phyloP scores from a whole-genome alignment of 2,888 invertebrate genomes.

The Polydrusus pterygomalis region DNA sequence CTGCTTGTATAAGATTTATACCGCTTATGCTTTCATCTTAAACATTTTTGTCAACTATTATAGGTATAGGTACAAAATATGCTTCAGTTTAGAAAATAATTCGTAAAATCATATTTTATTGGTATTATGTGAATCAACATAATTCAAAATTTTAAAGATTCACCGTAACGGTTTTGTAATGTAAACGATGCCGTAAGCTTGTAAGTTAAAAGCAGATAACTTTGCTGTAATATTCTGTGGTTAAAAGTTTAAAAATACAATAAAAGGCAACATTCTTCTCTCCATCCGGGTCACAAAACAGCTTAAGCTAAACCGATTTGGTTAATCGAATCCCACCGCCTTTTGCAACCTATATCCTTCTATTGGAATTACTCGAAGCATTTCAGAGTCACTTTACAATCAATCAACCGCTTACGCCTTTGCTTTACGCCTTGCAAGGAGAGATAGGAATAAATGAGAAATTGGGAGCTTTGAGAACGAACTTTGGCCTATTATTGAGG shows the following conservation, averaged over 20 bases:
- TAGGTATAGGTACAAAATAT: no score
- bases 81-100: no score
- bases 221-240: no score
- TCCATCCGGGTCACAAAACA: slow-evolving; percentile 15
- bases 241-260: not conserved
- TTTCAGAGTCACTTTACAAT: slow-evolving; percentile 47
- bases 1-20: no score
- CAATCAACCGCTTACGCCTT: slow-evolving; percentile 49
- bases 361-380: slow-evolving; percentile 42
- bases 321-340: slow-evolving; percentile 27
- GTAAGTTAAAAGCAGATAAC: no score
- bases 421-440: slow-evolving; percentile 48
- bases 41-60: no score
- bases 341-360: slow-evolving; percentile 29
- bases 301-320: slow-evolving; percentile 28
- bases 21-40: no score
- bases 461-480: slow-evolving; percentile 41
- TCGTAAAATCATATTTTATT: no score
- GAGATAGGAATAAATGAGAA: slow-evolving; percentile 49
- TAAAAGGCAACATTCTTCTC: not conserved
- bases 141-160: no score
- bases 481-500: slow-evolving; percentile 24
- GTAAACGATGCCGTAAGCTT: no score
- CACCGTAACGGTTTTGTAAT: no score
- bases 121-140: no score